phyloP scores from a whole-genome alignment of 2,113 vertebrate genomes.

The Hystrix cristata region DNA sequence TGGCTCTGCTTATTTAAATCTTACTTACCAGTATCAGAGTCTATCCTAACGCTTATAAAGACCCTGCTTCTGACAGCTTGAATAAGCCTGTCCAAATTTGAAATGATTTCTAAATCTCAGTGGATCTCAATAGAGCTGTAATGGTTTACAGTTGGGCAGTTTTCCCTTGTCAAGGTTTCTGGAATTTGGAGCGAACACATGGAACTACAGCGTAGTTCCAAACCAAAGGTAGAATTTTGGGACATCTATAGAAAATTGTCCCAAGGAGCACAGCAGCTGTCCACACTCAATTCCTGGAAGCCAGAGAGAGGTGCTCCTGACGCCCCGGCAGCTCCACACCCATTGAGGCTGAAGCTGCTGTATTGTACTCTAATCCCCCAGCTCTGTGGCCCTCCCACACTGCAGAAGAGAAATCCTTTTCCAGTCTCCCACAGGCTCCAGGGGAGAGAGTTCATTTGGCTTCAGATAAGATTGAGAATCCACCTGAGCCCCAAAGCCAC shows the following conservation, averaged over 20 bases:
- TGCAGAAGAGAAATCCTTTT: neutral
- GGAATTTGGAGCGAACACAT: neutral
- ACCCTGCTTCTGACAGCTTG: neutral
- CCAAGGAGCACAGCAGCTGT: neutral
- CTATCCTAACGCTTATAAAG: neutral
- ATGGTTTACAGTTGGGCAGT: neutral
- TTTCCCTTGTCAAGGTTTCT: neutral
- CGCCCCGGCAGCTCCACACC: neutral
- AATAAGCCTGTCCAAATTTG: neutral
- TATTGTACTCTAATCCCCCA: neutral
- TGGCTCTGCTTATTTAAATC: neutral
- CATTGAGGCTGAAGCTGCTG: neutral
- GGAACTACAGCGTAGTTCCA: neutral
- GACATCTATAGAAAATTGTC: neutral
- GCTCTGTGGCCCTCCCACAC: too few species aligned
- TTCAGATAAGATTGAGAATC: conserved; percentile 28
- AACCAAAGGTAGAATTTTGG: neutral
- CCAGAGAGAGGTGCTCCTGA: neutral
- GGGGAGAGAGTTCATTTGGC: neutral
- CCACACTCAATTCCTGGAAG: neutral
- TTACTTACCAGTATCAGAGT: neutral
- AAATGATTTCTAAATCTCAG: neutral
- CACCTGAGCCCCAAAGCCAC: neutral
- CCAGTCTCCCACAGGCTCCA: neutral
- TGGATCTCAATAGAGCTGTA: neutral